phyloP scores from a whole-genome alignment of 2,888 invertebrate species.

The Aleiodes testaceus region DNA sequence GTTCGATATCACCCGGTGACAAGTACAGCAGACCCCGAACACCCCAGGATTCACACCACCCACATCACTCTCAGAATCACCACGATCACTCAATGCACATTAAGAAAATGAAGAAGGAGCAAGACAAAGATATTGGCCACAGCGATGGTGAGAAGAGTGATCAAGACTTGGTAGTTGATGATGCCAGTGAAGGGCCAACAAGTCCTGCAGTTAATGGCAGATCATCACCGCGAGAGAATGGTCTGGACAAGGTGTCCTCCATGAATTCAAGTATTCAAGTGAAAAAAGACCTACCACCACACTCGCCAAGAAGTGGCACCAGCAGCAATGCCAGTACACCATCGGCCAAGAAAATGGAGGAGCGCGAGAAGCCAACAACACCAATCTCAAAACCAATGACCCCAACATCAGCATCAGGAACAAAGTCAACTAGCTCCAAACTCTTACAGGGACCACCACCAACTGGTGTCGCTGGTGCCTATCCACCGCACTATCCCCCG shows the following conservation, averaged over 20 bases:
- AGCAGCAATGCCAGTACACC: slow-evolving; percentile 92
- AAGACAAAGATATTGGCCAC: slow-evolving; percentile 85
- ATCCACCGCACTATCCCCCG: slow-evolving; percentile 71
- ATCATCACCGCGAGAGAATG: slow-evolving; percentile 89
- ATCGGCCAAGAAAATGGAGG: slow-evolving; percentile 85
- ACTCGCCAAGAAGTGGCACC: slow-evolving; percentile 82
- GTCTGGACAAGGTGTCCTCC: slow-evolving; percentile 81
- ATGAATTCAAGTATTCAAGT: slow-evolving; percentile 68
- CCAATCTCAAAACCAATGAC: slow-evolving; percentile 93
- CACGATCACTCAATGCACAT: slow-evolving; percentile 69
- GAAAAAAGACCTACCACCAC: slow-evolving; percentile 66
- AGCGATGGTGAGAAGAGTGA: slow-evolving; percentile 91
- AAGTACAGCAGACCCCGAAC: slow-evolving; percentile 86
- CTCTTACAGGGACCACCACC: slow-evolving; percentile 73
- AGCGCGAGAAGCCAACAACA: slow-evolving; percentile 89
- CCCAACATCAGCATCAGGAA: slow-evolving; percentile 79
- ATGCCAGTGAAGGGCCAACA: slow-evolving; percentile 93
- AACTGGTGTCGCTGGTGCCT: slow-evolving; percentile 64
- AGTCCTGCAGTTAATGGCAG: slow-evolving; percentile 87
- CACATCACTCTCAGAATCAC: slow-evolving; percentile 74
- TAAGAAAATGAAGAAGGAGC: slow-evolving; percentile 86
- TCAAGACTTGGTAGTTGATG: slow-evolving; percentile 95
- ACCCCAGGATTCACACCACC: slow-evolving; percentile 80
- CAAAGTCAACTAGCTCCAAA: slow-evolving; percentile 68
- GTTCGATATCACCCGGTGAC: slow-evolving; percentile 90